Conservation (phyloP, 2,888 invertebrate species). For the Pterostichus madidus region DNA sequence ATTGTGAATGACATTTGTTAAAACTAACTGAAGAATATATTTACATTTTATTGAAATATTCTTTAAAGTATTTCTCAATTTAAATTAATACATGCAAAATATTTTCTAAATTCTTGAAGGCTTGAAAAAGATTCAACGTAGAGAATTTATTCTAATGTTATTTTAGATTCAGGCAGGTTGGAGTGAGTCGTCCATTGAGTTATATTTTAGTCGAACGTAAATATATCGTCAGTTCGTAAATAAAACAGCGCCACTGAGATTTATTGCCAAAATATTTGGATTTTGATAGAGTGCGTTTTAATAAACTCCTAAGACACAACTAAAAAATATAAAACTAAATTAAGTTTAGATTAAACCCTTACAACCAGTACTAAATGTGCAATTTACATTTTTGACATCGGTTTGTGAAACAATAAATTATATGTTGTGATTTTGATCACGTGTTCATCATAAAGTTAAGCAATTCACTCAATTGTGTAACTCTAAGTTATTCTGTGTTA, state of each 20-base stretch:
- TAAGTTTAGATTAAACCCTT: constrained; percentile 48
- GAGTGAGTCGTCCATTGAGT: constrained; percentile 54
- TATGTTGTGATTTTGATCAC: constrained; percentile 63
- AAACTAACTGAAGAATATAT: constrained; percentile 45
- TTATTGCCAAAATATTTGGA: constrained; percentile 67
- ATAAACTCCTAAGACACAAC: constrained; percentile 62
- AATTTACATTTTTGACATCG: constrained; percentile 59
- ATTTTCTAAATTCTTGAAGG: constrained; percentile 8
- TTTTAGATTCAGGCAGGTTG: constrained; percentile 49
- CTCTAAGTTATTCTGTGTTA: constrained; percentile 64
- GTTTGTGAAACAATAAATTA: constrained; percentile 64
- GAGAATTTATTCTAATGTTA: constrained; percentile 59
- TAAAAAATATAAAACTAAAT: constrained; percentile 41
- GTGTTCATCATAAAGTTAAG: constrained; percentile 57
- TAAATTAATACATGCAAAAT: not conserved
- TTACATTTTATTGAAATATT: constrained; percentile 35
- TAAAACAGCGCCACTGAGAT: constrained; percentile 65
- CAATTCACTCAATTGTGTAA: constrained; percentile 53
- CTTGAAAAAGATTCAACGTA: not conserved
- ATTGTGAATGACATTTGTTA: constrained; percentile 41
- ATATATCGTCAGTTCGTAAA: constrained; percentile 66
- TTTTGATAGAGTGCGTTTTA: constrained; percentile 67
- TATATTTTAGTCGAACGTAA: constrained; percentile 62
- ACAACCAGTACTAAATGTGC: constrained; percentile 63
- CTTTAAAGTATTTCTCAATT: not conserved